A percentile compares a stretch with the other conserved stretches of the same genome.
phyloP scores from a whole-genome alignment of 1,140 invertebrate species.

The Sitophilus oryzae region DNA sequence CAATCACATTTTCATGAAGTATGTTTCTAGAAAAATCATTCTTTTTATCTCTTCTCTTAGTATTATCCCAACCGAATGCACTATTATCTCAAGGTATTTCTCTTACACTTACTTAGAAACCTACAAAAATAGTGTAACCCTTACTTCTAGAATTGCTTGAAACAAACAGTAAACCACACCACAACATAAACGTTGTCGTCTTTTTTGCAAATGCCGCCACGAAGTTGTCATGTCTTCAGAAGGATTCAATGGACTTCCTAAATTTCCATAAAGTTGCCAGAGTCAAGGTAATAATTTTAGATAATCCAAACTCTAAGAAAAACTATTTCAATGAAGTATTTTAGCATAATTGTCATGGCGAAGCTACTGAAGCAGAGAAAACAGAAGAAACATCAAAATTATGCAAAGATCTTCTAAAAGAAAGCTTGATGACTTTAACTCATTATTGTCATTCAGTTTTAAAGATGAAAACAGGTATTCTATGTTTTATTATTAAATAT shows the following conservation, averaged over 20 bases:
- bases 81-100: no score
- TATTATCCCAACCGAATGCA: no score
- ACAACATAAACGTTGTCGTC: slow-evolving; percentile 26
- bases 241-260: slow-evolving; percentile 11
- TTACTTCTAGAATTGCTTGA: no score
- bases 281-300: slow-evolving; percentile 24
- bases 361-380: background rate
- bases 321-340: no score
- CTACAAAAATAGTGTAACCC: no score
- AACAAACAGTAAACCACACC: slow-evolving; percentile 2
- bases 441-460: slow-evolving; percentile 27
- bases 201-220: slow-evolving; percentile 26
- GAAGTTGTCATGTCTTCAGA: slow-evolving; percentile 2
- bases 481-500: no score
- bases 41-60: no score
- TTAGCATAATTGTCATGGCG: background rate
- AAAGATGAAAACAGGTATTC: slow-evolving; percentile 31
- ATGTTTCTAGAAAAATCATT: no score
- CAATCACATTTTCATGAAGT: no score
- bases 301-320: no score
- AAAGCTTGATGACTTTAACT: slow-evolving; percentile 22
- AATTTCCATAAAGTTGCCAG: slow-evolving; percentile 19
- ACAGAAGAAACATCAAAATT: slow-evolving; percentile 1
- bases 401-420: slow-evolving; percentile 28
- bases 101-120: no score